These are phyloP conservation scores for Cichlasoma orientale DNA, from an alignment of 2,797 vertebrate genomes.

Conservation along the genomic window DNA sequence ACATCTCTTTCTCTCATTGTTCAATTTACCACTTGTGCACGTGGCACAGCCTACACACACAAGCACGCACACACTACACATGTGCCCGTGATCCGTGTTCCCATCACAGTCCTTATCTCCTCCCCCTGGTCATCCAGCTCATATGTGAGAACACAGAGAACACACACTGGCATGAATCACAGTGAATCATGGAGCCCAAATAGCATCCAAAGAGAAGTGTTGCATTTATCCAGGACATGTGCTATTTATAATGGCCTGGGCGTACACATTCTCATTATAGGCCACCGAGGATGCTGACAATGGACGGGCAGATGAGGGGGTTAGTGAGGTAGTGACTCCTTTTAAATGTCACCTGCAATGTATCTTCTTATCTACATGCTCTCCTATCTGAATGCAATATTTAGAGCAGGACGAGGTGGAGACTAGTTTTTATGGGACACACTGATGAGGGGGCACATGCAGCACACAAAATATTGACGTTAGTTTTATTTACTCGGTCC, in stretches of 20 bases:
- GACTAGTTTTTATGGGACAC: constrained; percentile 4
- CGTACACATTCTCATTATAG: constrained; percentile 74
- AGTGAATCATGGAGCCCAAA: constrained; percentile 76
- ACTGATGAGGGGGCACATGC: constrained; percentile 8
- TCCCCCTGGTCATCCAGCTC: constrained; percentile 68
- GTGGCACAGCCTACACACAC: constrained; percentile 53
- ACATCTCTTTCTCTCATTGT: constrained; percentile 43
- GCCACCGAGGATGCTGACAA: constrained; percentile 70
- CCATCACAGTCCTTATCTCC: constrained; percentile 52
- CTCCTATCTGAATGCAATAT: constrained; percentile 49
- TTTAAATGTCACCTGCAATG: constrained; percentile 74
- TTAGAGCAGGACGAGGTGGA: constrained; percentile 36
- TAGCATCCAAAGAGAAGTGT: constrained; percentile 77
- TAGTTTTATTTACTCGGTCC: not conserved
- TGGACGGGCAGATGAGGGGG: constrained; percentile 67
- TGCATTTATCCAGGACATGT: constrained; percentile 76
- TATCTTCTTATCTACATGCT: constrained; percentile 58
- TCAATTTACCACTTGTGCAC: constrained; percentile 53
- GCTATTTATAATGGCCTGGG: constrained; percentile 79
- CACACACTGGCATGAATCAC: constrained; percentile 76
- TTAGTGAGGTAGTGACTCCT: constrained; percentile 66
- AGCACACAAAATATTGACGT: constrained; percentile 10
- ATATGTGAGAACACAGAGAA: constrained; percentile 73
- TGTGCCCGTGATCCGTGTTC: constrained; percentile 56
- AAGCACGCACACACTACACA: not conserved